Base-by-base conservation (phyloP, 2,888 invertebrate species). In the Drosophila kambysellisi region DNA sequence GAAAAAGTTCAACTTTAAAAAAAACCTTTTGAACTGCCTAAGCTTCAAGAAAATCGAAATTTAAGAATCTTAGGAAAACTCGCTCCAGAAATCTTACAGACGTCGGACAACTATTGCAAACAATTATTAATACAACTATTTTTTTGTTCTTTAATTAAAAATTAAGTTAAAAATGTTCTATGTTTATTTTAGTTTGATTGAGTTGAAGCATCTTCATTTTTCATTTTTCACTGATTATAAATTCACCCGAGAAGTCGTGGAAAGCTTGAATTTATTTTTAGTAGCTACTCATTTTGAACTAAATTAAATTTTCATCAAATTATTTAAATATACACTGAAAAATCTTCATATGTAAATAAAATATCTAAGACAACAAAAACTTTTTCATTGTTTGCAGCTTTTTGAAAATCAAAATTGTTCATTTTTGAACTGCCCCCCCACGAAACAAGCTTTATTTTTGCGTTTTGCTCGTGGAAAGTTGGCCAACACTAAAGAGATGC, bases 401-500 rank as follows among this genome's bases (percentile, higher is more conserved):
- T 17, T 20, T 17, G 6, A 12, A 25, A 15, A 20, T 20, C 15
- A 5, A 8, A 9, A 8, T 15, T 33, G 33, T 20, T 12, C 20
- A 52, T 15, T 35, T 25, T 25, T 11, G 2, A 0, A 17, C 8
- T 37, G 7, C 3, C 8, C 8, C 1, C 12, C 17, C 17, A 37
- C 11, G 25, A 54, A 56, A 29, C n/a, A 7, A 39, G 56, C 56
- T 29, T 25, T 2, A 15, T 11, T 54, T 17, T 37, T 25, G 12
- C 4, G 8, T 25, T 25, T 46, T 15, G 15, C 25, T 52, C 20
- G 9, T 11, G 6, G 12, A 20, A 53, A 25, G 35, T 39, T 56
- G 29, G n/a, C 29, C 56, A 56, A 56, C 56, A 56, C 56, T 56
- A 29, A 15, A 29, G 5, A n/a, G 29, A 6, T 56, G 54, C 9